Evolutionary conservation across 2,888 invertebrate species (phyloP).

Genomic region (Scaptomyza tumidula): DNA sequence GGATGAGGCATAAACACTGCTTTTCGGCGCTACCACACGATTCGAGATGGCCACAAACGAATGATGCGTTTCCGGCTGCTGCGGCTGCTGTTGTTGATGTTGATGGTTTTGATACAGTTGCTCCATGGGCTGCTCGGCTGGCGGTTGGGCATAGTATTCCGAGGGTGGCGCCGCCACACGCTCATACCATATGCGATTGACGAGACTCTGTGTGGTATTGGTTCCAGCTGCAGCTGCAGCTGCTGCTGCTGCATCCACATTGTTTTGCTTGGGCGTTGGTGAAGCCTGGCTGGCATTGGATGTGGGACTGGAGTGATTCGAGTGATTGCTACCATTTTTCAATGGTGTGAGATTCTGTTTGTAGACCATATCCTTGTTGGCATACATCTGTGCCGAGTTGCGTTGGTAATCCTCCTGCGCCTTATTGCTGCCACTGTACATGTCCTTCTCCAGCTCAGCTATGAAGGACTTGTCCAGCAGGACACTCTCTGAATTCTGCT

Average conservation of each 20-base stretch:
- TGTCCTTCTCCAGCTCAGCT: slow-evolving; percentile 88
- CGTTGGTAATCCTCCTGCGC: slow-evolving; percentile 83
- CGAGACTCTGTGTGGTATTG: slow-evolving; percentile 82
- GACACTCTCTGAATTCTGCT: slow-evolving; percentile 76
- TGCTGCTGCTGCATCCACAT: slow-evolving; percentile 69
- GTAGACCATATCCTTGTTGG: slow-evolving; percentile 80
- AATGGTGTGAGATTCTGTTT: slow-evolving; percentile 83
- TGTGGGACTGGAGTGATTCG: slow-evolving; percentile 70
- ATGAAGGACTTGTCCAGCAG: slow-evolving; percentile 87
- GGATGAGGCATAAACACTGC: slow-evolving; percentile 69
- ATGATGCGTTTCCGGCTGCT: slow-evolving; percentile 72
- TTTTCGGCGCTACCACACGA: slow-evolving; percentile 80
- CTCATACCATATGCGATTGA: slow-evolving; percentile 86
- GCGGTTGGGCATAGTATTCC: slow-evolving; percentile 79
- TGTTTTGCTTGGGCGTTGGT: slow-evolving; percentile 79
- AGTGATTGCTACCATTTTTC: slow-evolving; percentile 56
- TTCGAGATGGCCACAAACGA: slow-evolving; percentile 84
- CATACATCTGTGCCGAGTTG: slow-evolving; percentile 82
- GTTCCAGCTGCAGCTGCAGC: slow-evolving; percentile 32
- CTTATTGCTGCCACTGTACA: slow-evolving; percentile 83
- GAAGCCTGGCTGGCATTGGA: slow-evolving; percentile 50
- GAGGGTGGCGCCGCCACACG: slow-evolving; percentile 74
- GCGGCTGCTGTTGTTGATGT: slow-evolving; percentile 14
- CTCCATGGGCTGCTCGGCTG: slow-evolving; percentile 56
- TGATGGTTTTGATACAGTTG: slow-evolving; percentile 77